Conservation (phyloP, 2,797 vertebrate genomes). For the Pangasius macronema region DNA sequence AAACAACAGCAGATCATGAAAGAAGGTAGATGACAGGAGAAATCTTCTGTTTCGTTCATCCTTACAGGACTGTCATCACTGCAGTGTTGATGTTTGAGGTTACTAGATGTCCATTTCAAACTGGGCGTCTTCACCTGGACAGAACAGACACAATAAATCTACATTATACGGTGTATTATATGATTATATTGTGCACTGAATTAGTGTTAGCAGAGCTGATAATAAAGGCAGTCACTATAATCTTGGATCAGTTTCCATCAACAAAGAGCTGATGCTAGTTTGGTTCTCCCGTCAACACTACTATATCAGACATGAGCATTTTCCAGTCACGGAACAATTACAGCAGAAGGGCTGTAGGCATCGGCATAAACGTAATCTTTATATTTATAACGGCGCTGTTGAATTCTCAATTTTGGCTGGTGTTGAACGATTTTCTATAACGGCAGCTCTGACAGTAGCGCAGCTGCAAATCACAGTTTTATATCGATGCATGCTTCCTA, state of each 20-base stretch:
- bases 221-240: not conserved
- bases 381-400: not conserved
- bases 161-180: not conserved
- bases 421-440: not conserved
- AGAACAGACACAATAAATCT: constrained; percentile 7
- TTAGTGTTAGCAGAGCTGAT: not conserved
- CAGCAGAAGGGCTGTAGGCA: too few relatives aligned
- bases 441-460: not conserved
- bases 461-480: not conserved
- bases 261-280: not conserved
- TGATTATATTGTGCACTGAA: not conserved
- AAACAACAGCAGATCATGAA: constrained; percentile 10
- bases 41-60: constrained; percentile 39
- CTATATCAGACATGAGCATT: not conserved
- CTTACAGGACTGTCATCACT: constrained; percentile 26
- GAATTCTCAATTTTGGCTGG: not conserved
- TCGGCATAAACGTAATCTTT: not conserved
- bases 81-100: constrained; percentile 34
- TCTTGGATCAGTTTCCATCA: too few relatives aligned
- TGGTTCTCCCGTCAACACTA: not conserved
- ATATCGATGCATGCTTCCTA: not conserved
- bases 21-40: constrained; percentile 40
- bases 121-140: constrained; percentile 72
- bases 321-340: not conserved
- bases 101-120: constrained; percentile 81